phyloP scores from a whole-genome alignment of 2,797 vertebrate genomes.

The Hylomyscus alleni region DNA sequence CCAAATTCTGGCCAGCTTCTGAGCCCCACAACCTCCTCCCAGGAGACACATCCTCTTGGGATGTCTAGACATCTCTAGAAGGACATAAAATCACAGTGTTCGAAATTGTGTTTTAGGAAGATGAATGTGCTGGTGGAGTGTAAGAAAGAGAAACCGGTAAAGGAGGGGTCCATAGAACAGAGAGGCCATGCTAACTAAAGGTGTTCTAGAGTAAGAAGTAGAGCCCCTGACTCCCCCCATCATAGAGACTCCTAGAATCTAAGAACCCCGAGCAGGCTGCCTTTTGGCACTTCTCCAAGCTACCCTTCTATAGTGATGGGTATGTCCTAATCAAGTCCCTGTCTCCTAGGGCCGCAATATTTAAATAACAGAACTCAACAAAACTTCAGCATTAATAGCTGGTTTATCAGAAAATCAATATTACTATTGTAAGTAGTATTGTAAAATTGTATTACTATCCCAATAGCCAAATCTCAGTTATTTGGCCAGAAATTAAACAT shows the following conservation, averaged over 20 bases:
- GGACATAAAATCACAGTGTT: no score
- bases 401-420: not conserved
- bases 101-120: not conserved
- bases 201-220: not conserved
- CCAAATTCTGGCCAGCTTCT: not conserved
- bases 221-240: not conserved
- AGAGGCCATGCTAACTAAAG: not conserved
- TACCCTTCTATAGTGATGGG: not conserved
- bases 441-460: not conserved
- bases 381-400: slow-evolving; percentile 10
- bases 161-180: not conserved
- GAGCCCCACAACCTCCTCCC: not conserved
- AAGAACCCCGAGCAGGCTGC: not conserved
- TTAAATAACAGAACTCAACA: not conserved
- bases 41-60: not conserved
- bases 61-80: not conserved
- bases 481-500: slow-evolving; percentile 2
- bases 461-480: not conserved
- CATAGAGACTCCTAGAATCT: not conserved
- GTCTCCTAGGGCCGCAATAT: not conserved
- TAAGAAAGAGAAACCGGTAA: not conserved
- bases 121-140: not conserved
- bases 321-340: not conserved
- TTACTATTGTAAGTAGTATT: not conserved
- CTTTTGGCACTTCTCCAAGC: not conserved